phyloP scores from a whole-genome alignment of 2,888 invertebrate genomes.

The Dynastes maya region DNA sequence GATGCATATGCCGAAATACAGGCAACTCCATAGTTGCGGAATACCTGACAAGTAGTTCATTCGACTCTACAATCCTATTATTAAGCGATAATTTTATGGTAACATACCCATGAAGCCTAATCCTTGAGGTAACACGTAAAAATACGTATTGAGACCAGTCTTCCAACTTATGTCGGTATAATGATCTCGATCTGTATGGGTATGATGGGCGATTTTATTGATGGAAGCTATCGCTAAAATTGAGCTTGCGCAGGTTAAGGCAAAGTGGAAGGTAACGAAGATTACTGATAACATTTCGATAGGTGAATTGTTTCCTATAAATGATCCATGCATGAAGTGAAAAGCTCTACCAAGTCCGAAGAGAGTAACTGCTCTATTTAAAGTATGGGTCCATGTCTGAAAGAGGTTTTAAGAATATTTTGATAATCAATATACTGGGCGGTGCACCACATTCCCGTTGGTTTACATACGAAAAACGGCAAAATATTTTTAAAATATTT shows the following conservation, averaged over 20 bases:
- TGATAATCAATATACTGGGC: too few relatives aligned
- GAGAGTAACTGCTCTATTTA: constrained; percentile 41
- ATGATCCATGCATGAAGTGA: constrained; percentile 55
- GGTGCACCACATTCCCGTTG: too few relatives aligned
- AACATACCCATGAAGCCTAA: constrained; percentile 45
- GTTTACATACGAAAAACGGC: too few relatives aligned
- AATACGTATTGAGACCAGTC: constrained; percentile 19
- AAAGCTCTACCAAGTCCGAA: constrained; percentile 52
- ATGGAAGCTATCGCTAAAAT: constrained; percentile 41
- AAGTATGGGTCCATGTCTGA: constrained; percentile 53
- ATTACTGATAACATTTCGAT: constrained; percentile 54
- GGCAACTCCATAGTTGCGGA: constrained; percentile 48
- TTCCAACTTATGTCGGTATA: constrained; percentile 8
- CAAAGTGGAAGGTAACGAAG: constrained; percentile 44
- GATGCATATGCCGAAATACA: constrained; percentile 46
- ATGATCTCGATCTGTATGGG: constrained; percentile 19
- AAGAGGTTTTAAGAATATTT: constrained; percentile 9
- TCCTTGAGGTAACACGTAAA: constrained; percentile 48
- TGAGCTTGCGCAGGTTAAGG: constrained; percentile 20
- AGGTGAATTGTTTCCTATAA: constrained; percentile 46
- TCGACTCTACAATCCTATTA: not conserved
- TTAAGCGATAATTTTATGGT: not conserved
- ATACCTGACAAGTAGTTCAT: constrained; percentile 40
- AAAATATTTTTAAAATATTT: too few relatives aligned
- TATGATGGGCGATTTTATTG: constrained; percentile 31